These are phyloP conservation scores for Electrona antarctica DNA, from an alignment of 2,113 vertebrate species.

Conservation along the genomic window DNA sequence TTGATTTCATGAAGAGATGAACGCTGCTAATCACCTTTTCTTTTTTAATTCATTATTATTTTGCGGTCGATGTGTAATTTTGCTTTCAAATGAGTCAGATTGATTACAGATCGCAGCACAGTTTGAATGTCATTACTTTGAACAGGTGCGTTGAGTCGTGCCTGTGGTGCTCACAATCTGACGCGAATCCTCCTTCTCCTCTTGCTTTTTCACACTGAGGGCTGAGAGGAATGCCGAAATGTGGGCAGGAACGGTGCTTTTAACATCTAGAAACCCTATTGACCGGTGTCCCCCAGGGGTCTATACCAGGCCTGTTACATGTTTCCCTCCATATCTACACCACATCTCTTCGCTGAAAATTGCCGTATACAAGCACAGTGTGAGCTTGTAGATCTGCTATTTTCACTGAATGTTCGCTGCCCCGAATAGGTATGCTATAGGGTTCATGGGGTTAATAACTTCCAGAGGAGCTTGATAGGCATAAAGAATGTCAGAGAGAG, in stretches of 20 bases:
- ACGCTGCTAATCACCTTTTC: slow-evolving; percentile 13
- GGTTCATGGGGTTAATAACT: neutral
- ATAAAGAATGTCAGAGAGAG: slow-evolving; percentile 37
- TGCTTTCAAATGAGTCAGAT: slow-evolving; percentile 4
- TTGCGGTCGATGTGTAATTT: slow-evolving; percentile 17
- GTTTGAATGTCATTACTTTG: neutral
- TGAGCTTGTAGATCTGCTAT: no score
- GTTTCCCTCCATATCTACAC: no score
- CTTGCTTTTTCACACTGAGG: slow-evolving; percentile 6
- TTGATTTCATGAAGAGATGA: slow-evolving; percentile 2
- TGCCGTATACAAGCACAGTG: no score
- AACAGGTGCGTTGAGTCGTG: neutral
- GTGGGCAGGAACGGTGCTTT: neutral
- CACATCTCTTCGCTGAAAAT: no score
- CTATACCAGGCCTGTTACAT: no score
- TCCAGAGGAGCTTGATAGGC: slow-evolving; percentile 8
- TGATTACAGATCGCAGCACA: slow-evolving; percentile 10
- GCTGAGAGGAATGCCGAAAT: neutral
- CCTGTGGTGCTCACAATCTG: neutral
- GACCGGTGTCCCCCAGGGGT: no score
- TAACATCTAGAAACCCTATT: no score
- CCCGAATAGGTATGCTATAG: no score
- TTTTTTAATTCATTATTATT: neutral
- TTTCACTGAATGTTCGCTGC: no score
- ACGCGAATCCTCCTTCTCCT: neutral